These are phyloP conservation scores for Zeuzera pyrina DNA, from an alignment of 2,888 invertebrate species.

Conservation along the genomic window DNA sequence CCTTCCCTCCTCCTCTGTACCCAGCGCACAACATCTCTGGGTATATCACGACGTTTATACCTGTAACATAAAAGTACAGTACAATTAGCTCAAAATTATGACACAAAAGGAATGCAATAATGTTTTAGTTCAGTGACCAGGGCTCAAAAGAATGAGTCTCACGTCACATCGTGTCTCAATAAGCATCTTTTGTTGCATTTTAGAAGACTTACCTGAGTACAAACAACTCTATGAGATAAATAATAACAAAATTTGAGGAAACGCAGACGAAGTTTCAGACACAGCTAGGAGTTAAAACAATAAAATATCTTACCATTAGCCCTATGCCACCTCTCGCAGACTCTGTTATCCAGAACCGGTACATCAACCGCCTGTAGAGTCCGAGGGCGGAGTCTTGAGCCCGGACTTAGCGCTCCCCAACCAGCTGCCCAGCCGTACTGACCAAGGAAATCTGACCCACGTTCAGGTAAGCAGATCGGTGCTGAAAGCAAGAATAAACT, in stretches of 20 bases:
- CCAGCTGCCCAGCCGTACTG: constrained; percentile 95
- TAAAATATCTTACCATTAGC: constrained; percentile 65
- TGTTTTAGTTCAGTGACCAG: no score
- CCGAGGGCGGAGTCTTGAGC: constrained; percentile 89
- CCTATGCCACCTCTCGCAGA: constrained; percentile 77
- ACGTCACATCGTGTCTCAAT: no score
- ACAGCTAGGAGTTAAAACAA: no score
- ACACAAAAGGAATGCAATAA: no score
- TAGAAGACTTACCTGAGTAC: no score
- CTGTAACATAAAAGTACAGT: constrained; percentile 41
- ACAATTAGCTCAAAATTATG: no score
- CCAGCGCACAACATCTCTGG: constrained; percentile 97
- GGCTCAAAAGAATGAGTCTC: no score
- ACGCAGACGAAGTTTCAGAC: no score
- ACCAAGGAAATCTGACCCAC: constrained; percentile 90
- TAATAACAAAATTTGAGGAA: no score
- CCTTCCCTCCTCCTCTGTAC: constrained; percentile 89
- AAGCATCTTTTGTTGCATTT: no score
- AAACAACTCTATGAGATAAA: no score
- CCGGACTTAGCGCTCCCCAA: constrained; percentile 91
- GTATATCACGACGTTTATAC: constrained; percentile 91
- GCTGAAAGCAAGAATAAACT: constrained; percentile 64
- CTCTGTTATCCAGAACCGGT: constrained; percentile 91
- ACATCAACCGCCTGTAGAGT: constrained; percentile 94
- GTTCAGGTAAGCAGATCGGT: constrained; percentile 92